Percentiles rank a stretch among this genome's conserved stretches.
Conservation (phyloP, 2,888 invertebrate species). For the Meiosimyza platycephala region DNA sequence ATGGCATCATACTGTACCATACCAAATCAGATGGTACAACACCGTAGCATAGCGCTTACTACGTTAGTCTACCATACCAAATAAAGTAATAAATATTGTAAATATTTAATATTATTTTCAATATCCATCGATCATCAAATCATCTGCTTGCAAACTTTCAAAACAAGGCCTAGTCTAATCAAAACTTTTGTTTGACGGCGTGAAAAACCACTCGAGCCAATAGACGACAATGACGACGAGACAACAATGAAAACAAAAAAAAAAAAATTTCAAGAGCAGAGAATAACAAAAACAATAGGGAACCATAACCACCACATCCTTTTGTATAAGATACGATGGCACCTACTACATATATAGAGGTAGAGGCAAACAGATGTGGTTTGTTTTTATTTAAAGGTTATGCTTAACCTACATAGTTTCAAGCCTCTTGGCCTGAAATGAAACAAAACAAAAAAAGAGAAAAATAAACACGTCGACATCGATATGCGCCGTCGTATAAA, state of each 20-base stretch:
- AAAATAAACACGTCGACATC: too few relatives aligned
- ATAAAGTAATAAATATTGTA: too few relatives aligned
- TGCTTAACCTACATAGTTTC: conserved; percentile 27
- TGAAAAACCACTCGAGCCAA: conserved; percentile 34
- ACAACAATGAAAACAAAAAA: conserved; percentile 6
- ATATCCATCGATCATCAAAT: too few relatives aligned
- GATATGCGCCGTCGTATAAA: neutral
- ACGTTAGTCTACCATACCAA: too few relatives aligned
- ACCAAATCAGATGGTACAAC: too few relatives aligned
- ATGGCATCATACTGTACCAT: too few relatives aligned
- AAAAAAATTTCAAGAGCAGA: neutral
- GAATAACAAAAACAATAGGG: neutral
- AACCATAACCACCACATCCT: conserved; percentile 17
- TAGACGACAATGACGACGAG: neutral
- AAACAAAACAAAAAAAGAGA: too few relatives aligned
- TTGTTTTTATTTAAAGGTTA: conserved; percentile 8
- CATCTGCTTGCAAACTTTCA: neutral
- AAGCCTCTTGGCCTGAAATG: neutral
- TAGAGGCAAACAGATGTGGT: conserved; percentile 14
- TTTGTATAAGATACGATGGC: neutral
- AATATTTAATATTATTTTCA: too few relatives aligned
- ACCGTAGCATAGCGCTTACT: too few relatives aligned
- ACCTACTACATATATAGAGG: neutral
- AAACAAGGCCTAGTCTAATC: neutral
- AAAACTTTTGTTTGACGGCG: neutral